These are phyloP conservation scores for Drosophila baimaii DNA, from an alignment of 1,140 invertebrate genomes.

Conservation along the genomic window DNA sequence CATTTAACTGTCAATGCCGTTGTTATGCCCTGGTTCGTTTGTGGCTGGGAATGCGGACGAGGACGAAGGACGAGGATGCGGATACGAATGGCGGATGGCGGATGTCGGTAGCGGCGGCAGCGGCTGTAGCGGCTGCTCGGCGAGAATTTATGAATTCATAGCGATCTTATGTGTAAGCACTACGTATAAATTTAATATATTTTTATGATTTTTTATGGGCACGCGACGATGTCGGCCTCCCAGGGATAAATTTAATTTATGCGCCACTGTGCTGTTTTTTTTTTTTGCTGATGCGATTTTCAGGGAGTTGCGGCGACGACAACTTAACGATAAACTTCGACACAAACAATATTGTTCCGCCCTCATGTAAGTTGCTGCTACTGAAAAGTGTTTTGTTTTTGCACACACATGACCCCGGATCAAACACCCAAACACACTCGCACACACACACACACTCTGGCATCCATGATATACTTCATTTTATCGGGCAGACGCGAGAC, in stretches of 20 bases:
- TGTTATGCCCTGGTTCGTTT: constrained; percentile 64
- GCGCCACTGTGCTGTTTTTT: constrained; percentile 46
- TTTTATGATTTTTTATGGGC: constrained; percentile 62
- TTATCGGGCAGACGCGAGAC: constrained; percentile 70
- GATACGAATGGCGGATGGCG: constrained; percentile 17
- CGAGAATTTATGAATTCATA: constrained; percentile 68
- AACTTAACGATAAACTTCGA: constrained; percentile 77
- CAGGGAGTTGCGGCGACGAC: constrained; percentile 41
- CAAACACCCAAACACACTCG: constrained; percentile 20
- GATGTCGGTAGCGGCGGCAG: constrained; percentile 1
- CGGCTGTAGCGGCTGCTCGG: constrained; percentile 45
- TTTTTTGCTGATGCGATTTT: constrained; percentile 37
- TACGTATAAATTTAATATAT: constrained; percentile 63
- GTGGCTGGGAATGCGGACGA: constrained; percentile 26
- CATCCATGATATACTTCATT: constrained; percentile 66
- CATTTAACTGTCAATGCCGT: constrained; percentile 74
- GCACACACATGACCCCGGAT: constrained; percentile 50
- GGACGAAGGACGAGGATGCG: constrained; percentile 6
- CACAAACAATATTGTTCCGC: constrained; percentile 71
- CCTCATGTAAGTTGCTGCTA: constrained; percentile 43
- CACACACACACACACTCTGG: constrained; percentile 13
- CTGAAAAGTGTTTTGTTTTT: constrained; percentile 74
- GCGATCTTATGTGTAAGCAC: constrained; percentile 64
- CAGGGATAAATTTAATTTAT: constrained; percentile 53
- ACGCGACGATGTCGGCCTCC: constrained; percentile 26